phyloP scores from a whole-genome alignment of 2,888 invertebrate genomes.

The Heteropelma amictum region DNA sequence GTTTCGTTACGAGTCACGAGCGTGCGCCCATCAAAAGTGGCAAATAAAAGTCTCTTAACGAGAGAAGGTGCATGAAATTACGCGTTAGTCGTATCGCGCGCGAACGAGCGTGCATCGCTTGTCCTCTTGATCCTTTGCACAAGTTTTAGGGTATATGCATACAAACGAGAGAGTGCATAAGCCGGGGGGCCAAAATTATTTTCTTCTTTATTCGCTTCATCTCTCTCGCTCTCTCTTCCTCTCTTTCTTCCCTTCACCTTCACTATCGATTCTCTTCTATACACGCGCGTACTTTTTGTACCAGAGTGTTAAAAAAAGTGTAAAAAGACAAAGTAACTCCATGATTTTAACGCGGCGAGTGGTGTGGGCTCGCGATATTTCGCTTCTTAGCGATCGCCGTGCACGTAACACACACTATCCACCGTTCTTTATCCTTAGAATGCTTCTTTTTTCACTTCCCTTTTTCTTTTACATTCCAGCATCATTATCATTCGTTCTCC shows the following conservation, averaged over 20 bases:
- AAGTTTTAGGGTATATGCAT: slow-evolving; percentile 1
- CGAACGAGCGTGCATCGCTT: not conserved
- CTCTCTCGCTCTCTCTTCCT: too few relatives aligned
- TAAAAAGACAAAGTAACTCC: not conserved
- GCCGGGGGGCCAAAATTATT: slow-evolving; percentile 50
- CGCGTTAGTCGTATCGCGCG: slow-evolving; percentile 49
- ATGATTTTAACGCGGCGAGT: not conserved
- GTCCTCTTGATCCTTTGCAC: slow-evolving; percentile 9
- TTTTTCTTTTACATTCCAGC: slow-evolving; percentile 38
- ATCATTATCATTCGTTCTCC: slow-evolving; percentile 38
- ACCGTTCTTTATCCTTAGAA: not conserved
- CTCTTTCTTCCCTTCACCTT: slow-evolving; percentile 49
- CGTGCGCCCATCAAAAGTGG: slow-evolving; percentile 57
- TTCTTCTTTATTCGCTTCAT: slow-evolving; percentile 28
- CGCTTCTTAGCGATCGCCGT: not conserved
- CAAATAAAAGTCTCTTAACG: slow-evolving; percentile 64
- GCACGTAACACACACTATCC: not conserved
- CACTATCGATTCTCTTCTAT: slow-evolving; percentile 39
- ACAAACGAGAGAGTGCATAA: not conserved
- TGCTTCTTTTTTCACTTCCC: slow-evolving; percentile 27
- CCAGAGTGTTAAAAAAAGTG: too few relatives aligned
- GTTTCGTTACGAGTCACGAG: slow-evolving; percentile 61
- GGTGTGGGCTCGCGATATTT: not conserved
- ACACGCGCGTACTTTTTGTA: not conserved
- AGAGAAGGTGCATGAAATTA: slow-evolving; percentile 52